Conservation (phyloP, 2,113 vertebrate species). For the Tetrao urogallus region DNA sequence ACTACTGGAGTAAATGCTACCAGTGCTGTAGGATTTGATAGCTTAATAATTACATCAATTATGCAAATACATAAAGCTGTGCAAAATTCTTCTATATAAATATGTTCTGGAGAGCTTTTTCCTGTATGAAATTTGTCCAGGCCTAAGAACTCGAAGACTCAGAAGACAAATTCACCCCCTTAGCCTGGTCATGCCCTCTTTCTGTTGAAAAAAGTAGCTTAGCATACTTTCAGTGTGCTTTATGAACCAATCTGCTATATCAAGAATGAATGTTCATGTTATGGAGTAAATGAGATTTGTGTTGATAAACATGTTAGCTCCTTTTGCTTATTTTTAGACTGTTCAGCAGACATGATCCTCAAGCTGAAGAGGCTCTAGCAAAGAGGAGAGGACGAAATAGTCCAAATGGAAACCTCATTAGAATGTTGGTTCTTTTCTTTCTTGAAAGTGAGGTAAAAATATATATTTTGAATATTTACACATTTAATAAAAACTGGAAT, state of each 20-base stretch:
- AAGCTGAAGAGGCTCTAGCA: conserved; percentile 96
- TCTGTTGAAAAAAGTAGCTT: neutral
- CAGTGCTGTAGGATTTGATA: neutral
- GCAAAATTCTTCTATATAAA: neutral
- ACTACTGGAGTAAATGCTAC: neutral
- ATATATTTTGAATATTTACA: conserved; percentile 8
- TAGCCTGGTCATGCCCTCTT: neutral
- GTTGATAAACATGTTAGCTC: conserved; percentile 33
- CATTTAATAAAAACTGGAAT: conserved; percentile 29
- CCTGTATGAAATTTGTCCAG: neutral
- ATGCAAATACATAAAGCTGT: neutral
- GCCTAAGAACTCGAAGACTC: neutral
- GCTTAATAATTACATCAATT: neutral
- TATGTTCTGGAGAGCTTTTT: neutral
- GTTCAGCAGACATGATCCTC: conserved; percentile 97
- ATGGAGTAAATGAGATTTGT: conserved; percentile 5
- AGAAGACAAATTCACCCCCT: neutral
- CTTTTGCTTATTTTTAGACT: conserved; percentile 77
- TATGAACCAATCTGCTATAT: neutral
- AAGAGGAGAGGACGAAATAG: conserved; percentile 97
- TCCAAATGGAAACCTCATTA: conserved; percentile 97
- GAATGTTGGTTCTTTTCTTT: conserved; percentile 99
- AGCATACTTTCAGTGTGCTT: neutral
- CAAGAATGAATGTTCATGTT: neutral
- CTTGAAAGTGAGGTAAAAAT: conserved; percentile 97